A percentile compares a stretch with the other conserved stretches of the same genome.
Evolutionary conservation across 2,888 invertebrate genomes (phyloP).

Genomic region (Stratiomys singularior): DNA sequence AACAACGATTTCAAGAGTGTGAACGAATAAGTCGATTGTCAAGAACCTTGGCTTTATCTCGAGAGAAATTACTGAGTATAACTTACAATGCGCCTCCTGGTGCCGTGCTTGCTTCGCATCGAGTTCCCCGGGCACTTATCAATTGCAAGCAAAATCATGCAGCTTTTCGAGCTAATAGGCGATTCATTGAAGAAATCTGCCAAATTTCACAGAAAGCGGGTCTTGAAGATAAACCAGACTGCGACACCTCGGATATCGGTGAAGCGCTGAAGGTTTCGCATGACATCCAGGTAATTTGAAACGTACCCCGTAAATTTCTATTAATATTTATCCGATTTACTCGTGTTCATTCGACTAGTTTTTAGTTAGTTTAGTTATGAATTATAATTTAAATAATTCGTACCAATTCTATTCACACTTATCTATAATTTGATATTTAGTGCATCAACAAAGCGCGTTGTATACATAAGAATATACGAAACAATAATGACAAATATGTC

Average conservation of each 20-base stretch:
- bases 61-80: slow-evolving; percentile 76
- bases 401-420: background rate
- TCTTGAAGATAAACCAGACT: background rate
- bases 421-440: no score
- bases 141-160: slow-evolving; percentile 64
- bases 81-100: slow-evolving; percentile 74
- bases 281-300: background rate
- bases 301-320: no score
- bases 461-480: background rate
- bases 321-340: no score
- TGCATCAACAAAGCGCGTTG: background rate
- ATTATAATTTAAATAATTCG: background rate
- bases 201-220: slow-evolving; percentile 67
- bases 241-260: no score
- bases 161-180: slow-evolving; percentile 68
- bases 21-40: slow-evolving; percentile 66
- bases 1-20: slow-evolving; percentile 73
- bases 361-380: background rate
- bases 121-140: slow-evolving; percentile 58
- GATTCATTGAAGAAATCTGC: slow-evolving; percentile 72
- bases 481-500: background rate
- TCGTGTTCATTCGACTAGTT: background rate
- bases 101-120: slow-evolving; percentile 60
- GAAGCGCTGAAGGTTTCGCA: no score
- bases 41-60: slow-evolving; percentile 77